Conservation (phyloP, 2,888 invertebrate species). For the Acrobasis repandana region DNA sequence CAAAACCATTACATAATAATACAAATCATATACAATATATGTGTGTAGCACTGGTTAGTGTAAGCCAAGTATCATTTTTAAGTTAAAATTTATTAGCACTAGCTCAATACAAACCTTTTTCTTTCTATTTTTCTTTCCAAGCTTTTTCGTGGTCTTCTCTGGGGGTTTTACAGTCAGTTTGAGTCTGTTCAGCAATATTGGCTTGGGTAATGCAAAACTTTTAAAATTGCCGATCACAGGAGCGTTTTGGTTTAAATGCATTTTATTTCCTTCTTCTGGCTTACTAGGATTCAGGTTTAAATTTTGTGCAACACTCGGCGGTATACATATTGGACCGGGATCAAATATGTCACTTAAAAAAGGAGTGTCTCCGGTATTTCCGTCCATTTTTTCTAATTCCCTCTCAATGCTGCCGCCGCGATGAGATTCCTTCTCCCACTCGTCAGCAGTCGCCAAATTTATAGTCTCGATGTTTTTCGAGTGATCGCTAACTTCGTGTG, state of each 20-base stretch:
- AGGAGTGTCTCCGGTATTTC: slow-evolving; percentile 67
- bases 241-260: slow-evolving; percentile 56
- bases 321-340: slow-evolving; percentile 64
- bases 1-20: slow-evolving; percentile 41
- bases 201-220: slow-evolving; percentile 79
- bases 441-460: slow-evolving; percentile 74
- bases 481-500: slow-evolving; percentile 32
- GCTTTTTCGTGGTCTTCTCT: slow-evolving; percentile 55
- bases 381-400: slow-evolving; percentile 63
- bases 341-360: slow-evolving; percentile 79
- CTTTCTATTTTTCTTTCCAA: slow-evolving; percentile 54
- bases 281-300: slow-evolving; percentile 59
- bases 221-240: slow-evolving; percentile 76
- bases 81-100: slow-evolving; percentile 9
- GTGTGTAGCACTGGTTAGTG: not conserved
- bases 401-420: slow-evolving; percentile 69
- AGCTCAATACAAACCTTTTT: slow-evolving; percentile 70
- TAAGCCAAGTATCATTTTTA: not conserved
- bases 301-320: slow-evolving; percentile 55
- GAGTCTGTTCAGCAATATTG: slow-evolving; percentile 72
- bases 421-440: slow-evolving; percentile 72
- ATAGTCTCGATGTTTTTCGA: slow-evolving; percentile 56
- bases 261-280: slow-evolving; percentile 40
- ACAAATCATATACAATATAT: not conserved
- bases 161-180: slow-evolving; percentile 66